Conservation (phyloP, 2,113 vertebrate species). For the Chauna torquata region DNA sequence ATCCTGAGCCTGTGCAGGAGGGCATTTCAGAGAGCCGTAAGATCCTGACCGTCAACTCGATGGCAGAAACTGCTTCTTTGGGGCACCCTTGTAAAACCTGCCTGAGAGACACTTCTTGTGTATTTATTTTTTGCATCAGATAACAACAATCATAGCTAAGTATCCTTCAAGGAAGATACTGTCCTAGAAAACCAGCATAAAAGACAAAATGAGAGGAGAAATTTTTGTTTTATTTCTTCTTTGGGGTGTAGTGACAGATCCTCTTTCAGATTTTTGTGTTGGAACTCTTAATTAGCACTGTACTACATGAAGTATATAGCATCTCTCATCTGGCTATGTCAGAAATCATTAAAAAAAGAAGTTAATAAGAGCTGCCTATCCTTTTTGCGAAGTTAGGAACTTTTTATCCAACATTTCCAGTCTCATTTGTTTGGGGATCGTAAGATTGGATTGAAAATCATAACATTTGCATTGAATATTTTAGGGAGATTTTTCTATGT, state of each 20-base stretch:
- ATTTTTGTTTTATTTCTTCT: neutral
- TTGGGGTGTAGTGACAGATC: neutral
- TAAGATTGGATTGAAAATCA: neutral
- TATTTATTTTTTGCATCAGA: neutral
- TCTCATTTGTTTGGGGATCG: constrained; percentile 21
- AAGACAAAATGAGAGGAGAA: rapidly evolving
- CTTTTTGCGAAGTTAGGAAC: neutral
- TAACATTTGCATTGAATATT: constrained; percentile 33
- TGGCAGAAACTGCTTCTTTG: neutral
- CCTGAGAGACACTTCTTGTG: neutral
- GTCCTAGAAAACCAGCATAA: neutral
- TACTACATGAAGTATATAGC: neutral
- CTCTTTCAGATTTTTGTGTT: neutral
- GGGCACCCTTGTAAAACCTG: rapidly evolving
- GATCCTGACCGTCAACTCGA: neutral
- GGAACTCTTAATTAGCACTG: neutral
- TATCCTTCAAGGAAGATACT: rapidly evolving
- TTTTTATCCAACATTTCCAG: neutral
- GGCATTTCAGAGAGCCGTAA: rapidly evolving
- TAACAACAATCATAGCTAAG: neutral
- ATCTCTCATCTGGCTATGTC: neutral
- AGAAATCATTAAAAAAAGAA: neutral
- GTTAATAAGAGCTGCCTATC: neutral
- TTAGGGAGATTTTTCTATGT: constrained; percentile 34
- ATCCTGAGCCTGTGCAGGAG: neutral